phyloP scores from a whole-genome alignment of 2,113 vertebrate genomes.

The Oncorhynchus mykiss region DNA sequence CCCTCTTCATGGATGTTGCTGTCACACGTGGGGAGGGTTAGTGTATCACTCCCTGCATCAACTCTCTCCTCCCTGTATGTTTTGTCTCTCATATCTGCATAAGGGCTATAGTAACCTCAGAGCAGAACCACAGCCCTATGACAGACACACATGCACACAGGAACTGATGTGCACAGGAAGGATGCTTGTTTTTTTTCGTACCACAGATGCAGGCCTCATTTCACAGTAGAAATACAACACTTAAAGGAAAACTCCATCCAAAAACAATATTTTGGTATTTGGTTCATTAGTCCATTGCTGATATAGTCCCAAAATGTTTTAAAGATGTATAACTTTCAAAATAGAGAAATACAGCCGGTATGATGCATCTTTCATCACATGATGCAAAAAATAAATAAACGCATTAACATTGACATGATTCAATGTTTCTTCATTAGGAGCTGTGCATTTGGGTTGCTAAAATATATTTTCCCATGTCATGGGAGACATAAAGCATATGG shows the following conservation, averaged over 20 bases:
- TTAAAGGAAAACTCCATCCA: neutral
- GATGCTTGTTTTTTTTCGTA: neutral
- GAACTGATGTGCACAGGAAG: conserved; percentile 31
- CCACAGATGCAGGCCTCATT: neutral
- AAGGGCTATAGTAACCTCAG: conserved; percentile 1
- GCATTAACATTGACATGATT: neutral
- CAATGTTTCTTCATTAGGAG: neutral
- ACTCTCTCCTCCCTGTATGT: neutral
- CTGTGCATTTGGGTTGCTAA: neutral
- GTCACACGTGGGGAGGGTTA: neutral
- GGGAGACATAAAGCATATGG: neutral
- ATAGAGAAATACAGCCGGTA: too few relatives aligned
- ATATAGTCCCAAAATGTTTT: too few relatives aligned
- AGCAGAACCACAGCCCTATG: conserved; percentile 6
- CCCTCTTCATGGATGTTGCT: neutral
- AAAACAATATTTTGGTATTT: too few relatives aligned
- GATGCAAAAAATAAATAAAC: too few relatives aligned
- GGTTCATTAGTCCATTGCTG: too few relatives aligned
- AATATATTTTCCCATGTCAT: neutral
- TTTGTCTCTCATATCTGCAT: conserved; percentile 2
- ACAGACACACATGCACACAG: neutral
- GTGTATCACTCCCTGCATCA: neutral
- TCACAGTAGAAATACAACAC: neutral
- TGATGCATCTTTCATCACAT: too few relatives aligned
- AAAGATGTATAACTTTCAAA: too few relatives aligned